A percentile compares a stretch with the other conserved stretches of the same genome.
Evolutionary conservation across 1,140 invertebrate species (phyloP).

Genomic region (Micrasema longulum): DNA sequence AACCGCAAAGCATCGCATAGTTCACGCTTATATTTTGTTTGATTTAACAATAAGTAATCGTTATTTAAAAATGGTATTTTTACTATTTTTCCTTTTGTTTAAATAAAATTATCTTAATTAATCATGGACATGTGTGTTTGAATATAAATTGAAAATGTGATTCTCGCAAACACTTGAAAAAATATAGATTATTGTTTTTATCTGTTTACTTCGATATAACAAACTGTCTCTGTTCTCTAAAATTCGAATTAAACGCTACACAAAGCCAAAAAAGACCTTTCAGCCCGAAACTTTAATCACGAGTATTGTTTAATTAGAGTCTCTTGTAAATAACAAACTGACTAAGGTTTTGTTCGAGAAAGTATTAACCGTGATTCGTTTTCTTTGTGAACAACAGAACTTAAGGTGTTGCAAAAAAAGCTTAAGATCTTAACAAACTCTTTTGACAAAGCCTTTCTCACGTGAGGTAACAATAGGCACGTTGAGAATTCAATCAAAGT

Average conservation of each 20-base stretch:
- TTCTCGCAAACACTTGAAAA: too few relatives aligned
- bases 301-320: conserved; percentile 32
- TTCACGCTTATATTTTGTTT: too few relatives aligned
- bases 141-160: too few relatives aligned
- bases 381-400: conserved; percentile 31
- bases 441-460: conserved; percentile 11
- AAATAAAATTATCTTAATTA: too few relatives aligned
- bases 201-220: neutral
- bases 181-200: too few relatives aligned
- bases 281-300: conserved; percentile 10
- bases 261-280: conserved; percentile 9
- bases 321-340: conserved; percentile 33
- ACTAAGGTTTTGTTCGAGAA: conserved; percentile 18
- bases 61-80: too few relatives aligned
- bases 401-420: conserved; percentile 28
- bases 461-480: conserved; percentile 11
- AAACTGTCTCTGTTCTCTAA: conserved; percentile 8
- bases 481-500: conserved; percentile 10
- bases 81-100: too few relatives aligned
- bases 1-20: too few relatives aligned
- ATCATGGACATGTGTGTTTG: too few relatives aligned
- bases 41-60: too few relatives aligned
- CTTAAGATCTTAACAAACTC: conserved; percentile 1
- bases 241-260: conserved; percentile 15
- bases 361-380: conserved; percentile 29